These are phyloP conservation scores for Cercopithecus mona DNA, from an alignment of 2,113 vertebrate species.

Conservation along the genomic window DNA sequence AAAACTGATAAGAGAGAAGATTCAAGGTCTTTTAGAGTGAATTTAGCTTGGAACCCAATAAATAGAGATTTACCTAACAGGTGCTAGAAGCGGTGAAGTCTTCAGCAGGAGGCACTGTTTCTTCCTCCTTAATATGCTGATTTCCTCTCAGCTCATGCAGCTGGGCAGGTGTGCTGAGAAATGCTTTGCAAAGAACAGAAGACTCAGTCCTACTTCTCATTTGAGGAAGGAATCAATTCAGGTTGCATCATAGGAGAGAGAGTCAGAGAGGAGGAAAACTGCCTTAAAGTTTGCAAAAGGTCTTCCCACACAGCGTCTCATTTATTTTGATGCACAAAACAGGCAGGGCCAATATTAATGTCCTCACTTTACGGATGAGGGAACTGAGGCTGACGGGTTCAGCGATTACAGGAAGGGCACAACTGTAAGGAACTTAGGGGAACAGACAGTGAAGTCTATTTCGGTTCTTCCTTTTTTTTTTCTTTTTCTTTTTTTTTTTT, in stretches of 20 bases:
- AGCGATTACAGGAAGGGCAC: not conserved
- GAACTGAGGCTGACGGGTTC: not conserved
- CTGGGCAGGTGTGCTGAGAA: not conserved
- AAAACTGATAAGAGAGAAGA: not conserved
- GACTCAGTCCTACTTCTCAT: not conserved
- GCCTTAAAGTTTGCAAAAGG: not conserved
- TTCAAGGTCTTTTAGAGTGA: not conserved
- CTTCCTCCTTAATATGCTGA: not conserved
- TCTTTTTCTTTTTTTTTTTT: not conserved
- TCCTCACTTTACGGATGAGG: not conserved
- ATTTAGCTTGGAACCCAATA: not conserved
- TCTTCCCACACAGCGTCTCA: not conserved
- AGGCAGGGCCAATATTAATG: not conserved
- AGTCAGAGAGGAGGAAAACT: not conserved
- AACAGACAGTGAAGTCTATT: not conserved
- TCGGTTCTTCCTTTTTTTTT: not conserved
- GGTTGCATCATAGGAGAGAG: not conserved
- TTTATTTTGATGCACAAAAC: not conserved
- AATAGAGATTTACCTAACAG: not conserved
- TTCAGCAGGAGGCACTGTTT: not conserved
- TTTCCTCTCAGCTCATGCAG: not conserved
- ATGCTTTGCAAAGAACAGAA: not conserved
- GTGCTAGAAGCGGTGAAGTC: not conserved
- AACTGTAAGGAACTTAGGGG: not conserved
- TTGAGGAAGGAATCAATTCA: not conserved